Evolutionary conservation across 2,888 invertebrate genomes (phyloP).

Genomic region (Acleris holmiana): DNA sequence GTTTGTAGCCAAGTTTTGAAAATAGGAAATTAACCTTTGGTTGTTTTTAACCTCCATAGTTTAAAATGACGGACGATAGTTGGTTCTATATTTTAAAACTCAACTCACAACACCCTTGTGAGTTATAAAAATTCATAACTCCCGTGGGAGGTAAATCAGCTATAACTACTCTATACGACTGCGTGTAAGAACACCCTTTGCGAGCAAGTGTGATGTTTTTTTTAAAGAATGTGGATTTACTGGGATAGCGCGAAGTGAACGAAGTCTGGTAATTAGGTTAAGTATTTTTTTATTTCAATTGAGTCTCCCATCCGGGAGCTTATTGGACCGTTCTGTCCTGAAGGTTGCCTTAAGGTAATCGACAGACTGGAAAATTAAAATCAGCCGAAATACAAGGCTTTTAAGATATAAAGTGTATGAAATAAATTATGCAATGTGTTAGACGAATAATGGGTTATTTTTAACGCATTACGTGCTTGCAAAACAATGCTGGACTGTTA

Average conservation of each 20-base stretch:
- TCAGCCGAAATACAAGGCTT: background rate
- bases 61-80: too few species aligned
- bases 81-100: too few species aligned
- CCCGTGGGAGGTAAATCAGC: too few species aligned
- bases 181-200: too few species aligned
- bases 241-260: background rate
- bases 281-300: constrained; percentile 11
- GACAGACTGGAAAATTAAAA: constrained; percentile 17
- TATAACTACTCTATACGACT: too few species aligned
- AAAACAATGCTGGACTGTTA: too few species aligned
- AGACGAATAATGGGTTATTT: background rate
- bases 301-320: background rate
- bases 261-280: constrained; percentile 2
- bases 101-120: too few species aligned
- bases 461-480: background rate
- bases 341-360: constrained; percentile 17
- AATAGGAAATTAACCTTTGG: too few species aligned
- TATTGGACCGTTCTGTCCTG: background rate
- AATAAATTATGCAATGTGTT: background rate
- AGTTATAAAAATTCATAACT: too few species aligned
- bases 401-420: background rate
- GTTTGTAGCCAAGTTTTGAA: too few species aligned
- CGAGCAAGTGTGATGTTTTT: too few species aligned
- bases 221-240: constrained; percentile 7
- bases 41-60: too few species aligned